Evolutionary conservation across 2,888 invertebrate genomes (phyloP), one percentile per base, ranked within the genome.

Genomic region (Cantharis nigra): DNA sequence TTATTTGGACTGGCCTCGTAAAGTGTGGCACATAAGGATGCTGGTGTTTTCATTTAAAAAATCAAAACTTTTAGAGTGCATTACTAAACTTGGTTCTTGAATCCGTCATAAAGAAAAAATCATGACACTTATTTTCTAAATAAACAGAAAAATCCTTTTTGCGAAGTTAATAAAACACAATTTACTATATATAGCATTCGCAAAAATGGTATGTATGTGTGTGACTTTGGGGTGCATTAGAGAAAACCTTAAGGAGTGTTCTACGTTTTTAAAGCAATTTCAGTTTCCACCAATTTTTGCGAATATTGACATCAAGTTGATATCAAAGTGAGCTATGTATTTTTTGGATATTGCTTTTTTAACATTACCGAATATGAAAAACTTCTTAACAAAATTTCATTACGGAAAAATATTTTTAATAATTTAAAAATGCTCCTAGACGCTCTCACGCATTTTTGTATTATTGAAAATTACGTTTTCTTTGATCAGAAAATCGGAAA

Each of bases 81-180:
- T 49, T 49, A 49, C 49, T 49, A 49, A 49, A 49, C 49, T 49
- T 7, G 49, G n/a, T 49, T 49, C 65, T 67, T 67, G 26, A 67
- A 67, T 26, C 26, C 26, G 65, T 67, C 26, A 67, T 67, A 67
- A 67, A 67, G 65, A 67, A 67, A 67, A 67, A 67, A 67, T 67
- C 65, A 67, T 26, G 75, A 65, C 71, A 78, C 71, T 76, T 76
- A 76, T 71, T 76, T 67, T 76, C 71, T 76, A 75, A 75, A 75
- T 78, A 78, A 78, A 78, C 78, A 78, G 72, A 78, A 78, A 75
- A 78, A 78, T 78, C 78, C 78, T 78, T 78, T 78, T 75, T 78
- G 71, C 72, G 75, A 72, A 74, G 78, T 78, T 75, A 78, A 78
- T 78, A 78, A 78, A 78, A 75, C 65, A 70, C 72, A 75, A 72